Conservation (phyloP, 2,113 vertebrate genomes). For the Pogonocichla stellata region DNA sequence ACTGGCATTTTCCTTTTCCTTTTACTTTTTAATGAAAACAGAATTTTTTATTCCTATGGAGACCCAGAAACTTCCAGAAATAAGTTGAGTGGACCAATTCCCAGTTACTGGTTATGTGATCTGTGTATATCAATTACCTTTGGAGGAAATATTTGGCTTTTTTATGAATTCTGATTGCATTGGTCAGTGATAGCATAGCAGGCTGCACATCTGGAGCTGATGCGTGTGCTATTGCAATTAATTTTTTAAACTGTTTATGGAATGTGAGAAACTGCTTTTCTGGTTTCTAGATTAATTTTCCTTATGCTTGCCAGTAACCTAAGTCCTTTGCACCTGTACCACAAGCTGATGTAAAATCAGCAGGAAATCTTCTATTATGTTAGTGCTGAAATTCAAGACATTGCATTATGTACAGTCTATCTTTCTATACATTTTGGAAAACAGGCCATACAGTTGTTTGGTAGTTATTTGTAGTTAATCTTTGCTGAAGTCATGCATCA, state of each 20-base stretch:
- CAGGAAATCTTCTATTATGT: constrained; percentile 63
- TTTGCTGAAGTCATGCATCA: constrained; percentile 42
- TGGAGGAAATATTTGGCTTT: constrained; percentile 27
- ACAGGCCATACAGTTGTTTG: constrained; percentile 45
- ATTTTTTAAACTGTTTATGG: constrained; percentile 58
- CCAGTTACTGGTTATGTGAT: constrained; percentile 37
- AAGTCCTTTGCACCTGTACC: constrained; percentile 65
- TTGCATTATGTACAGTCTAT: constrained; percentile 4
- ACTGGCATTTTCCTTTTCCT: background rate
- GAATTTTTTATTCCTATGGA: background rate
- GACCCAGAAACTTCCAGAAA: background rate
- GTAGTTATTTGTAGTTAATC: constrained; percentile 48
- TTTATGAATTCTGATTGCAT: background rate
- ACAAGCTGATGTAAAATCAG: constrained; percentile 59
- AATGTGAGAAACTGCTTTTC: constrained; percentile 63
- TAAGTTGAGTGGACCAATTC: constrained; percentile 8
- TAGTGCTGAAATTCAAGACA: constrained; percentile 55
- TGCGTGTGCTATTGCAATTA: constrained; percentile 65
- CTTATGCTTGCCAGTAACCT: constrained; percentile 40
- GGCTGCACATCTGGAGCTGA: background rate
- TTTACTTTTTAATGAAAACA: background rate
- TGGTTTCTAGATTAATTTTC: constrained; percentile 66
- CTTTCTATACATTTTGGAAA: constrained; percentile 24
- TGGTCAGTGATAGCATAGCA: background rate
- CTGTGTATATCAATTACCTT: constrained; percentile 48